Evolutionary conservation across 2,113 vertebrate species (phyloP), one percentile per base, ranked within the genome.

Genomic region (Heterochromis multidens): DNA sequence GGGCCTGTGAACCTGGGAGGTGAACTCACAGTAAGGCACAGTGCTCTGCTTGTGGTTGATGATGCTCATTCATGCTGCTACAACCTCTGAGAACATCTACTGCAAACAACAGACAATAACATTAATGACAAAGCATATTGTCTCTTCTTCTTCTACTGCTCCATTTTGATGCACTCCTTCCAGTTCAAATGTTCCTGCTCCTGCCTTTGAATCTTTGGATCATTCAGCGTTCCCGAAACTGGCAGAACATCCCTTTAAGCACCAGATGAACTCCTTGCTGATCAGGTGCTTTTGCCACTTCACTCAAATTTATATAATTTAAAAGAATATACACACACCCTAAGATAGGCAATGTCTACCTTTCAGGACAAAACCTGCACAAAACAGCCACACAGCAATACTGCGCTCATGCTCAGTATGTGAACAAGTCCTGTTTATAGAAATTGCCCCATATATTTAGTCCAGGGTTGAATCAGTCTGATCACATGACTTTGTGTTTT

Each of bases 11-110:
- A 91, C 91, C 90, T 91, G 88, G 82, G 87, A 91, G 86, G 59
- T 86, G 91, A 94, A 88, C 93, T 94, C 93, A 92, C 92, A 94
- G 89, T 95, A 96, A 96, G 95, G 95, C 95, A 96, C 96, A 93
- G 95, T 89, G 94, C 95, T 95, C 94, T 91, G 93, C 88, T 86
- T 88, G 91, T 92, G 89, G 84, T 87, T 29, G 61, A 90, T 80
- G 72, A 88, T 81, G 79, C 94, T 87, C 89, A 91, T 93, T 95
- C 94, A 93, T 90, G 92, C 90, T 79, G 91, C 88, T 94, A 92
- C 89, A 93, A 88, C 65, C 80, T 61, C 81, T 17, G 80, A 84
- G 79, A 67, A 86, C 81, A 88, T 60, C 88, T 81, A 86, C 79
- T 16, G 74, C 77, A 65, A 83, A 83, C 60, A 19, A 72, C 60